phyloP scores from a whole-genome alignment of 2,888 invertebrate genomes.

The Eupithecia dodoneata region DNA sequence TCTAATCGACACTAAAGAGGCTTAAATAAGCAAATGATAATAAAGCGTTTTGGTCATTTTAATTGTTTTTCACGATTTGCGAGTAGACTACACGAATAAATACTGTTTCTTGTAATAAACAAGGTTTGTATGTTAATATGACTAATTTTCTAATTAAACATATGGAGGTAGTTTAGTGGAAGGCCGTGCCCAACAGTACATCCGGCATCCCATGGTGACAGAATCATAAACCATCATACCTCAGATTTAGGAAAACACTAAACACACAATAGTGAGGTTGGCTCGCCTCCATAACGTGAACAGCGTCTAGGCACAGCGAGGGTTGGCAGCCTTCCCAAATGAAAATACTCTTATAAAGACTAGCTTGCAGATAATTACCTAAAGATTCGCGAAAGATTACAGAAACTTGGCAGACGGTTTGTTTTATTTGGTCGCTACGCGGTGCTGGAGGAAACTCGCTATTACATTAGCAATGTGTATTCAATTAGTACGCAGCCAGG shows the following conservation, averaged over 20 bases:
- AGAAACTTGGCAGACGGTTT: neutral
- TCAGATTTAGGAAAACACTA: conserved; percentile 42
- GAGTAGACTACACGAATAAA: neutral
- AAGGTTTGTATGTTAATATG: neutral
- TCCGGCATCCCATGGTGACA: neutral
- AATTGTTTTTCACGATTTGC: neutral
- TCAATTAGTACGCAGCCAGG: neutral
- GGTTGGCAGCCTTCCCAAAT: conserved; percentile 45
- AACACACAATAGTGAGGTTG: conserved; percentile 20
- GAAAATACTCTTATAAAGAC: conserved; percentile 35
- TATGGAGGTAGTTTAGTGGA: neutral
- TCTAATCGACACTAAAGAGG: neutral
- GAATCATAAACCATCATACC: conserved; percentile 5
- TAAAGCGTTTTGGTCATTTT: neutral
- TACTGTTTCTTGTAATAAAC: neutral
- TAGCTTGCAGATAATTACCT: conserved; percentile 15
- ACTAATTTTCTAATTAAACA: neutral
- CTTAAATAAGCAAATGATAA: neutral
- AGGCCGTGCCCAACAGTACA: neutral
- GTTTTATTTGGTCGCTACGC: conserved; percentile 2
- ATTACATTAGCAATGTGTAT: neutral
- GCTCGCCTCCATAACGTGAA: conserved; percentile 31
- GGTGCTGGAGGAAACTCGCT: neutral
- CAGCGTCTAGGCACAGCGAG: conserved; percentile 22
- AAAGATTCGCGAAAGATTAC: conserved; percentile 15